Evolutionary conservation across 2,888 invertebrate species (phyloP), one percentile per base, ranked within the genome.

Genomic region (Lithophane semibrunnea): DNA sequence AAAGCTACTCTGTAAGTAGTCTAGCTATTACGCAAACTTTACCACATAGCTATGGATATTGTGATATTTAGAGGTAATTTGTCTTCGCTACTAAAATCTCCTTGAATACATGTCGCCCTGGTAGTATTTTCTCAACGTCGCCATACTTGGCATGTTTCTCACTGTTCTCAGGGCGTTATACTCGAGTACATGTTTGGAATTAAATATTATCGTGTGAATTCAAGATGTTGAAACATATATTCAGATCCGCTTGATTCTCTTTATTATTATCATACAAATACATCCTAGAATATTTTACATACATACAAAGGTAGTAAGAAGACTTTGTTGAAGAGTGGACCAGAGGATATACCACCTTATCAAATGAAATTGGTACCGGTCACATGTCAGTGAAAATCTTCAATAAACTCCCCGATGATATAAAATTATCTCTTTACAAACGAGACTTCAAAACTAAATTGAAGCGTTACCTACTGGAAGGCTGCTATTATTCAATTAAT

Each of bases 131-230:
- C 63, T 49, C 71, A 58, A 5, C 52, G 52, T 44, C 56, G 64
- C 64, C 12, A 52, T 58, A 79, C 65, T 79, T 79, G 58, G 80
- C 73, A 73, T 44, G 52, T 44, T 64, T 65, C 54, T 42, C 60
- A 56, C 29, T 21, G 60, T 78, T 65, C 21, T 47, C 75, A 37
- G 78, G 49, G 13, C 78, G 24, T 68, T 73, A 68, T 42, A 68
- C 72, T 56, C 63, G 13, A 68, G 29, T 29, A 52, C 81, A 69
- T 82, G 81, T 44, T 56, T 65, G 60, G 83, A 78, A 78, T 81
- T 78, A 12, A 65, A 56, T 73, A 82, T 82, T 37, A 58, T 77
- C 64, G 64, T 82, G 78, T 61, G 81, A 81, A 73, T 69, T 54
- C n/a, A 44, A 21, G 47, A 16, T 37, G 37, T 16, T 58, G n/a